Evolutionary conservation across 1,140 invertebrate species (phyloP), one percentile per base, ranked within the genome.

Genomic region (Oppia nitens): DNA sequence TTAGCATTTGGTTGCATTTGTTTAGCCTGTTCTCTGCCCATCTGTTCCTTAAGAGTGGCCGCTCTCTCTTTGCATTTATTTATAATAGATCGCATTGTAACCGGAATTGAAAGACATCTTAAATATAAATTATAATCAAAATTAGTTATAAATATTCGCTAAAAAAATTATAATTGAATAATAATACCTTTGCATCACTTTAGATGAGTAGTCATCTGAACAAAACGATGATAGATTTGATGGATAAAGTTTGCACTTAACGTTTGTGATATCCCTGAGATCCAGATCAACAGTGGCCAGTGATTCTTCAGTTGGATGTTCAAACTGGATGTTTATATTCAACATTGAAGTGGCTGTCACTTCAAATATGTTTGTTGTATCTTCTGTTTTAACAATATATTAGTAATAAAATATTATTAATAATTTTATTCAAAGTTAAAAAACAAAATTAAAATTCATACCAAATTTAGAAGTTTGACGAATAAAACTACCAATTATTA

Each of bases 241-340:
- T 52, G 77, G 74, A 76, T 66, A 74, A 72, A 91, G 67, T 69
- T 78, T 71, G 72, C 81, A 77, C 67, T 79, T 81, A 0, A 83
- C 71, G 61, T 78, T 81, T 0, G 82, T 82, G 12, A 85, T 79
- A 66, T 93, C 88, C 14, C 79, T 77, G 26, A 97, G 70, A 69
- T 94, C 83, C 57, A 97, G 75, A 68, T 95, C 90, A 17, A 86
- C 84, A 0, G 90, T 94, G 0, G 89, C 84, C 78, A 95, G 83
- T 59, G 83, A 85, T 69, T 94, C 88, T 67, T 93, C 85, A 26
- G 84, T 75, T 0, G 91, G 91, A 75, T 96, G 89, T 69, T 95
- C 89, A 69, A 97, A 80, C 28, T 85, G 84, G 3, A 96, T 79
- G 17, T 84, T 85, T 55, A 97, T 81, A 68, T 89, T 86, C n/a